phyloP scores from a whole-genome alignment of 1,140 invertebrate genomes.

The Mizuhopecten yessoensis region DNA sequence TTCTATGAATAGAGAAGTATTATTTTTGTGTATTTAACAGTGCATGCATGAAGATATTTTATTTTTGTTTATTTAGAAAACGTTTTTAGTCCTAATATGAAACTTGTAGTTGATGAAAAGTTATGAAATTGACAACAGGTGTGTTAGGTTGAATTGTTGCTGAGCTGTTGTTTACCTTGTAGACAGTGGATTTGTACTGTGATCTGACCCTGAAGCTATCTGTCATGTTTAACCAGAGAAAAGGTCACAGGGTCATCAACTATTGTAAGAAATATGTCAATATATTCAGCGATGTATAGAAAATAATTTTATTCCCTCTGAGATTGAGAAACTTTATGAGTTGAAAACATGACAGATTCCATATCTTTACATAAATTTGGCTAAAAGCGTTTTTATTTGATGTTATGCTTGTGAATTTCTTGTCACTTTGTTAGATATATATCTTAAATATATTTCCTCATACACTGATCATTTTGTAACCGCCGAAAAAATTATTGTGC shows the following conservation, averaged over 20 bases:
- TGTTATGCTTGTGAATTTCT: neutral
- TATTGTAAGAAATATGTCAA: neutral
- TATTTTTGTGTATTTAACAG: neutral
- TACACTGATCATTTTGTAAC: neutral
- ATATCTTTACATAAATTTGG: neutral
- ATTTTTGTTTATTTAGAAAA: neutral
- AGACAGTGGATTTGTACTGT: neutral
- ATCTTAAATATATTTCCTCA: neutral
- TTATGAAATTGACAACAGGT: neutral
- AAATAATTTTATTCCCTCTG: slow-evolving; percentile 20
- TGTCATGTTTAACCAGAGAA: neutral
- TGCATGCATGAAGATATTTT: neutral
- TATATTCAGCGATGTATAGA: neutral
- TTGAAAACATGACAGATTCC: neutral
- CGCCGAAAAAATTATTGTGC: too few relatives aligned
- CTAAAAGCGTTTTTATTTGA: neutral
- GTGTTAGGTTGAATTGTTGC: too few relatives aligned
- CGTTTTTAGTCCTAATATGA: neutral
- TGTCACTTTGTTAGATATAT: neutral
- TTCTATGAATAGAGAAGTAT: neutral
- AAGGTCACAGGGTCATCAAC: neutral
- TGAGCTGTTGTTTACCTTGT: neutral
- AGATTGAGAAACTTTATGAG: neutral
- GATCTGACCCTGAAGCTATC: neutral
- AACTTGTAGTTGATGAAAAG: neutral